phyloP scores from a whole-genome alignment of 1,140 invertebrate species.

The Linepithema humile region DNA sequence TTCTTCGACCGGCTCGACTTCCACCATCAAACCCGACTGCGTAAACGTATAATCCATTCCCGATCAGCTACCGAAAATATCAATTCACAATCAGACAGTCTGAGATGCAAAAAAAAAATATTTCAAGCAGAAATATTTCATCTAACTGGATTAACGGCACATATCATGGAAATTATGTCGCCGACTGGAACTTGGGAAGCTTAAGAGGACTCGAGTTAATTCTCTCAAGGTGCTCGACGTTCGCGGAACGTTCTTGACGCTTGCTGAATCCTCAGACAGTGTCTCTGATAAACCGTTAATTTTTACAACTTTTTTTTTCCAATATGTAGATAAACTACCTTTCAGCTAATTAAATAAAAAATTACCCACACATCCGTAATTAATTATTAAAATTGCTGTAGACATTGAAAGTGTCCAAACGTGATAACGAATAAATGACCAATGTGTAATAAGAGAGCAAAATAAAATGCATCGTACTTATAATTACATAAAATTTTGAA shows the following conservation, averaged over 20 bases:
- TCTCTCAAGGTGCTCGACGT: conserved; percentile 32
- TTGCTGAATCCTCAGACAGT: background rate
- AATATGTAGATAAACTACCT: background rate
- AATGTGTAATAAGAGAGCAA: conserved; percentile 25
- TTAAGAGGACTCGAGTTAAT: conserved; percentile 22
- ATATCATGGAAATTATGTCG: conserved; percentile 56
- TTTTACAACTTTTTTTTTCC: background rate
- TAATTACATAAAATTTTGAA: background rate
- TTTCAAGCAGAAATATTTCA: conserved; percentile 17
- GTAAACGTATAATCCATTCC: conserved; percentile 75
- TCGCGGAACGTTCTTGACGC: background rate
- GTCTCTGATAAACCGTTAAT: conserved; percentile 26
- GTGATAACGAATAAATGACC: conserved; percentile 24
- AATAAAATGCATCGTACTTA: conserved; percentile 8
- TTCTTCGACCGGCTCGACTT: conserved; percentile 48
- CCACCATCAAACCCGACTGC: conserved; percentile 73
- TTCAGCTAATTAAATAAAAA: background rate
- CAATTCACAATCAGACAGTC: background rate
- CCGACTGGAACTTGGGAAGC: background rate
- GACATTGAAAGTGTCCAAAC: background rate
- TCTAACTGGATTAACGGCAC: background rate
- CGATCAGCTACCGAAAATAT: conserved; percentile 30
- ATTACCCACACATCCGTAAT: background rate
- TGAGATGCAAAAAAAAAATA: conserved; percentile 1
- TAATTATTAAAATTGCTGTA: background rate